phyloP scores from a whole-genome alignment of 2,113 vertebrate species.

The Pollimyrus isidori region DNA sequence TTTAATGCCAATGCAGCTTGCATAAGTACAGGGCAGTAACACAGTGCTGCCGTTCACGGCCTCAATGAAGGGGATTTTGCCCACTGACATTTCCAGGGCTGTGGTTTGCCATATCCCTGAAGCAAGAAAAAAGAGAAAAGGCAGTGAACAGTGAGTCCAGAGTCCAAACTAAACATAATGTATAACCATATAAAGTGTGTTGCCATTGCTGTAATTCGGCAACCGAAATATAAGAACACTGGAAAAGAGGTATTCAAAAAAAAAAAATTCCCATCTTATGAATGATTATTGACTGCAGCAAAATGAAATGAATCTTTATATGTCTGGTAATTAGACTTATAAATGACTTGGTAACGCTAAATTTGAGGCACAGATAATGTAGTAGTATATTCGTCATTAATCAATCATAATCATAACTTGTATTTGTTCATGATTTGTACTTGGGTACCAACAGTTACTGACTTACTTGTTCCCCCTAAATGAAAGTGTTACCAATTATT shows the following conservation, averaged over 20 bases:
- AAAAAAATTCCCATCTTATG: not conserved
- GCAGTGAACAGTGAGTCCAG: not conserved
- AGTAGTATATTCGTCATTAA: not conserved
- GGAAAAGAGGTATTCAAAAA: not conserved
- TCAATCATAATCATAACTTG: not conserved
- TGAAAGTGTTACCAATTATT: not conserved
- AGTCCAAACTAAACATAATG: not conserved
- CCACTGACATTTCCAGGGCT: constrained; percentile 76
- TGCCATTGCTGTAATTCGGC: not conserved
- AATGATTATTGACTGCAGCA: not conserved
- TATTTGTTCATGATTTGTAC: not conserved
- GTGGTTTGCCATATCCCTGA: constrained; percentile 51
- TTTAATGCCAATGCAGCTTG: constrained; percentile 80
- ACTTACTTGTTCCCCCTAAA: not conserved
- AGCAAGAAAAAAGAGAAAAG: constrained; percentile 42
- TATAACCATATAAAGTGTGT: not conserved
- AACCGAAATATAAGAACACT: not conserved
- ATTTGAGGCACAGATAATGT: not conserved
- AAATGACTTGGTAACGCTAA: not conserved
- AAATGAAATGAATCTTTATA: not conserved
- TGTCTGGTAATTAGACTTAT: not conserved
- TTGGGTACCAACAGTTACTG: not conserved
- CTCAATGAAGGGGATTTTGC: constrained; percentile 71
- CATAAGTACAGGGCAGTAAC: constrained; percentile 74
- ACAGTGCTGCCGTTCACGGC: constrained; percentile 80